A percentile compares a stretch with the other conserved stretches of the same genome.
These are phyloP conservation scores for Conistra vaccinii DNA, from an alignment of 2,888 invertebrate genomes.

Conservation along the genomic window DNA sequence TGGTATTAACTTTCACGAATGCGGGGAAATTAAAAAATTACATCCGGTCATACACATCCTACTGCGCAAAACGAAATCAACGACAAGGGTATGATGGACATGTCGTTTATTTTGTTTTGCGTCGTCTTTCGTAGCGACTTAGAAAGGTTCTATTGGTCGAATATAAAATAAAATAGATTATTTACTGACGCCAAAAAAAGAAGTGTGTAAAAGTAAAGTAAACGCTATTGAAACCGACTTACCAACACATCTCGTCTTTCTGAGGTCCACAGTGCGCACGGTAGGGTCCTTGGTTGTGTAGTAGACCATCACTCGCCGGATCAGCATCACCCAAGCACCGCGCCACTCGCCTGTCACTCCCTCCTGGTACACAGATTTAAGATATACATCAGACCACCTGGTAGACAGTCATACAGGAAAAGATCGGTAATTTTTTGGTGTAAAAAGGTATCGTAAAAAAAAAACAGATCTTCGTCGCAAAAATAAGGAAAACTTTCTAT, in stretches of 20 bases:
- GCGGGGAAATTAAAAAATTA: background rate
- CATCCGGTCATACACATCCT: too few relatives aligned
- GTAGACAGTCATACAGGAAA: background rate
- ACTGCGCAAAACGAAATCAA: background rate
- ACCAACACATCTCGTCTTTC: slow-evolving; percentile 95
- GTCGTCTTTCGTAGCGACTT: too few relatives aligned
- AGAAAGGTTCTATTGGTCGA: background rate
- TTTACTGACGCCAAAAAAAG: background rate
- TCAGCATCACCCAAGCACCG: slow-evolving; percentile 95
- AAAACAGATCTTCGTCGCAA: background rate
- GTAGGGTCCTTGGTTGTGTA: slow-evolving; percentile 87
- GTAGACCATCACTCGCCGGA: slow-evolving; percentile 92
- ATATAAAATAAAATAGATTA: background rate
- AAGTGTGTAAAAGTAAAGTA: background rate
- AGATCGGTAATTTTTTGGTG: background rate
- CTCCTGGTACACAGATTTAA: slow-evolving; percentile 86
- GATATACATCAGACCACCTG: slow-evolving; percentile 2
- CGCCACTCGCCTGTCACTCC: slow-evolving; percentile 94
- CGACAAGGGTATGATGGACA: background rate
- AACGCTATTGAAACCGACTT: slow-evolving; percentile 69
- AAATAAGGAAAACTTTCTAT: background rate
- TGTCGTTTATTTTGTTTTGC: background rate
- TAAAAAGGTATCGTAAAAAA: background rate
- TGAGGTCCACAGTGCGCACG: slow-evolving; percentile 93
- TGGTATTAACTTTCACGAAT: background rate